Conservation (phyloP, 2,797 vertebrate genomes). For the Enteromius treurensis region DNA sequence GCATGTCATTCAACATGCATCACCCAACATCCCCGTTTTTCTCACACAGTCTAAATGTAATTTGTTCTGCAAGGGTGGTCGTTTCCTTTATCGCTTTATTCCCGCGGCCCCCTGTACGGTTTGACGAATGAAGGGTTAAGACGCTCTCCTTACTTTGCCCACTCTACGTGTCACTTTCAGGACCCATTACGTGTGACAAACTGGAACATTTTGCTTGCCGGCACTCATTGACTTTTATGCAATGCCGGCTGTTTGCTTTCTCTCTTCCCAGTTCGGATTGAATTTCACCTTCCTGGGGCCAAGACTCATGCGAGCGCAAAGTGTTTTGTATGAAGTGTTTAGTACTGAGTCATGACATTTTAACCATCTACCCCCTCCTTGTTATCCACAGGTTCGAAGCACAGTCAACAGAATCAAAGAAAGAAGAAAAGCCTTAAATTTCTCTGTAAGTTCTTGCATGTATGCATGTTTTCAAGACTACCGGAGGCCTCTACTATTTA, state of each 20-base stretch:
- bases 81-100: conserved; percentile 79
- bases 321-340: conserved; percentile 36
- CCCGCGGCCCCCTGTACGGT: conserved; percentile 69
- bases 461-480: conserved; percentile 40
- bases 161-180: conserved; percentile 80
- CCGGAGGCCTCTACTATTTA: background rate
- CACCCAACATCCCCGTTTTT: conserved; percentile 1
- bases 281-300: conserved; percentile 38
- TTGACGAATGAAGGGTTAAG: conserved; percentile 81
- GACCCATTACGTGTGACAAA: conserved; percentile 75
- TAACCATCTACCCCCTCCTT: conserved; percentile 27
- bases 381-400: conserved; percentile 76
- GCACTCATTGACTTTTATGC: conserved; percentile 43
- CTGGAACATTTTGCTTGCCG: conserved; percentile 60
- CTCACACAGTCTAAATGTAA: conserved; percentile 76
- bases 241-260: conserved; percentile 47
- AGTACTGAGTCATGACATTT: conserved; percentile 42
- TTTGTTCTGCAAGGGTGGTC: conserved; percentile 81
- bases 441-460: conserved; percentile 74
- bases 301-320: conserved; percentile 26
- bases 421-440: conserved; percentile 81
- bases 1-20: conserved; percentile 22
- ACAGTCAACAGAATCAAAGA: conserved; percentile 84
- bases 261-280: conserved; percentile 19
- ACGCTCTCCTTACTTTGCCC: conserved; percentile 78